phyloP scores from a whole-genome alignment of 2,888 invertebrate species.

The Drosophila putrida region DNA sequence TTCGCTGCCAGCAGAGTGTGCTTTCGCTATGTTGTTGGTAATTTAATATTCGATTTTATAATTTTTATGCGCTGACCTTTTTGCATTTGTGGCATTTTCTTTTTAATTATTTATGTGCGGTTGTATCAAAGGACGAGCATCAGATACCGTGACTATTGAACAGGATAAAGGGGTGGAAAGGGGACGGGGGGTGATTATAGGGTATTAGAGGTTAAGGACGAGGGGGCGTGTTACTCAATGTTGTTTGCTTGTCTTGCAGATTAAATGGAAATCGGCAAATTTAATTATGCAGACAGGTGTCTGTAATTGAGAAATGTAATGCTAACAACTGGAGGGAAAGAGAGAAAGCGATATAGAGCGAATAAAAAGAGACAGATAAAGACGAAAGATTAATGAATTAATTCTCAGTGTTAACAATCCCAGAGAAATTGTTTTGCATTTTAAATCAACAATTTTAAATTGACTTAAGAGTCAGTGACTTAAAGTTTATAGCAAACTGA shows the following conservation, averaged over 20 bases:
- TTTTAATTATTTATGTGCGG: conserved; percentile 80
- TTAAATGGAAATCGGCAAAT: conserved; percentile 79
- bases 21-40: conserved; percentile 55
- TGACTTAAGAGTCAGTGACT: background rate
- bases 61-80: conserved; percentile 80
- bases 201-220: background rate
- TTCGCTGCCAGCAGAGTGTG: conserved; percentile 22
- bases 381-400: background rate
- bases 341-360: background rate
- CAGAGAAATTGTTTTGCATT: background rate
- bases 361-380: background rate
- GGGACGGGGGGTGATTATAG: background rate
- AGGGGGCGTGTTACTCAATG: background rate
- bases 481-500: conserved; percentile 4
- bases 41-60: conserved; percentile 82
- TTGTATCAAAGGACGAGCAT: conserved; percentile 30
- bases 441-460: conserved; percentile 7
- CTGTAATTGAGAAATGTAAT: conserved; percentile 73
- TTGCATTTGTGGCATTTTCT: conserved; percentile 80
- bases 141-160: conserved; percentile 19
- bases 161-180: conserved; percentile 1
- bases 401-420: background rate
- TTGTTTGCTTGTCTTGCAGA: conserved; percentile 52
- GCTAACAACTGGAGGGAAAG: too few species aligned
- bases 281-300: conserved; percentile 79